Percentiles rank a stretch among this genome's conserved stretches.
These are phyloP conservation scores for Drosophila nasuta DNA, from an alignment of 1,140 invertebrate species.

Conservation along the genomic window DNA sequence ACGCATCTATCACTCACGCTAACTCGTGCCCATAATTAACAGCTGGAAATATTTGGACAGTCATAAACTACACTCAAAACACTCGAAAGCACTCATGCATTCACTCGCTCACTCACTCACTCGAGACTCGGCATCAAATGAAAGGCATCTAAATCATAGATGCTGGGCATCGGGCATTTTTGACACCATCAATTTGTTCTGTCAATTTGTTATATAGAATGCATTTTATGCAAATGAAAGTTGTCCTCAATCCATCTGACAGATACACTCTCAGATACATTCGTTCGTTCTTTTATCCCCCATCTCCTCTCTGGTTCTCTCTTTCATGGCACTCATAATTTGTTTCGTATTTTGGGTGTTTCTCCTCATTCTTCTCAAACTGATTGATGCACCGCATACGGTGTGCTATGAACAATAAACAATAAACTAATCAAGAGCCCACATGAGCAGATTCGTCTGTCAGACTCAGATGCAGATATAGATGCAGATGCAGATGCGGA, in stretches of 20 bases:
- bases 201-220: slow-evolving; percentile 65
- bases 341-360: neutral
- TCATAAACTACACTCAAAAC: slow-evolving; percentile 49
- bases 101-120: neutral
- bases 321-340: slow-evolving; percentile 19
- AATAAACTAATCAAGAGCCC: slow-evolving; percentile 76
- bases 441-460: slow-evolving; percentile 28
- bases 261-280: neutral
- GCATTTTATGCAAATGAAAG: slow-evolving; percentile 80
- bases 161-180: slow-evolving; percentile 39
- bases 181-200: slow-evolving; percentile 80
- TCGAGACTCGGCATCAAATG: neutral
- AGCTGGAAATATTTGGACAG: slow-evolving; percentile 79
- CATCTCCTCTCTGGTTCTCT: too few species aligned
- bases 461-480: slow-evolving; percentile 37
- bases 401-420: slow-evolving; percentile 65
- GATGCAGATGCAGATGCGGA: slow-evolving; percentile 20
- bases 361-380: slow-evolving; percentile 18
- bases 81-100: slow-evolving; percentile 12
- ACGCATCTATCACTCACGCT: slow-evolving; percentile 56
- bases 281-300: too few species aligned
- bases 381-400: slow-evolving; percentile 68
- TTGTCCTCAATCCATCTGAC: slow-evolving; percentile 66
- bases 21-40: slow-evolving; percentile 81
- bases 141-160: slow-evolving; percentile 49